Evolutionary conservation across 2,888 invertebrate genomes (phyloP), one percentile per base, ranked within the genome.

Genomic region (Terebella lapidaria): DNA sequence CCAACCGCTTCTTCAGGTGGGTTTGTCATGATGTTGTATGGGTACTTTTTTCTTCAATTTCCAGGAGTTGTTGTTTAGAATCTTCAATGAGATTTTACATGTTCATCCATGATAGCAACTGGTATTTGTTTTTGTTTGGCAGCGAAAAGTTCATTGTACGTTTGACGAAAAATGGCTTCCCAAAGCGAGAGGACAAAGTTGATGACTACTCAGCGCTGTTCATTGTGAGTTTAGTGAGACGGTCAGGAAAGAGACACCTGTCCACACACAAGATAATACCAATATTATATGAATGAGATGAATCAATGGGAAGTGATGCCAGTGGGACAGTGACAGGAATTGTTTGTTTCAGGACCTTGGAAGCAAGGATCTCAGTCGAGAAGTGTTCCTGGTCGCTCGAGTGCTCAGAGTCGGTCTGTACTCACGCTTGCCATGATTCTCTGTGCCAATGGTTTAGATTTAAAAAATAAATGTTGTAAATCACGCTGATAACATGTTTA

Each of bases 171-270:
- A 91, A 92, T 73, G 93, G 92, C 18, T 91, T 92, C 81, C 90
- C 92, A 20, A 90, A 90, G 80, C 91, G 92, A 78, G 87, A 91
- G 65, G 92, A 92, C 73, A 89, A 91, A 74, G 81, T 92, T 70
- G 89, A 91, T 78, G 90, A 89, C 73, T 91, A 91, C 79, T 91
- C 91, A 77, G 92, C 92, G 25, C 87, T 94, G 60, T 94, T 94
- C 79, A 91, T 92, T 24, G 88, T 86, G 72, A 83, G 88, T 87
- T 35, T 35, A n/a, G 10, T 35, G 42, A 35, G 10, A n/a, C n/a
- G n/a, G n/a, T n/a, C n/a, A n/a, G n/a, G n/a, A n/a, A n/a, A n/a
- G n/a, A n/a, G n/a, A n/a, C n/a, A n/a, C n/a, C n/a, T n/a, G n/a
- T n/a, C n/a, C n/a, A n/a, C n/a, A n/a, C n/a, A n/a, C 42, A 35